A percentile compares a stretch with the other conserved stretches of the same genome.
These are phyloP conservation scores for Andrena chrysosceles DNA, from an alignment of 2,888 invertebrate genomes.

Conservation along the genomic window DNA sequence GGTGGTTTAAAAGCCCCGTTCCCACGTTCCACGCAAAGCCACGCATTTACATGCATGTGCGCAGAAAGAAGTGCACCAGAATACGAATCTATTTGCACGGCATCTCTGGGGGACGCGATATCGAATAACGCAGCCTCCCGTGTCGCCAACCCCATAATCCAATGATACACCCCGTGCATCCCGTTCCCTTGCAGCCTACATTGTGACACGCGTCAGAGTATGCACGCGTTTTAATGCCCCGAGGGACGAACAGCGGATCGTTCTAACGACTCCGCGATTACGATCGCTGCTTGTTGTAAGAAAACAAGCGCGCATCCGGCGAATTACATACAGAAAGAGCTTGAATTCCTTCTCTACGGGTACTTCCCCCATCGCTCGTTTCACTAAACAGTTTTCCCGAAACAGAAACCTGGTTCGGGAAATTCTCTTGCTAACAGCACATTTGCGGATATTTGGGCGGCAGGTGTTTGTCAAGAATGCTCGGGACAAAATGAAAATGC, in stretches of 20 bases:
- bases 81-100: constrained; percentile 42
- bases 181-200: constrained; percentile 1
- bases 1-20: not conserved
- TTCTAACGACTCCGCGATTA: constrained; percentile 7
- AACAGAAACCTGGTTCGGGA: too few species aligned
- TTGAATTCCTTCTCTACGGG: too few species aligned
- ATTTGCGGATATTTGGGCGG: too few species aligned
- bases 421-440: not conserved
- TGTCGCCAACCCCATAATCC: constrained; percentile 41
- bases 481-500: too few species aligned
- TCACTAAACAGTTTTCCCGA: too few species aligned
- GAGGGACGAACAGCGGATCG: constrained; percentile 38
- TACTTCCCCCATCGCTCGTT: too few species aligned
- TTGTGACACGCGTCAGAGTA: constrained; percentile 51
- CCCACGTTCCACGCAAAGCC: not conserved
- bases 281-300: not conserved
- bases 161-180: constrained; percentile 27
- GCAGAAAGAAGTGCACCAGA: constrained; percentile 36
- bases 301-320: not conserved
- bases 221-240: constrained; percentile 35
- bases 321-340: not conserved
- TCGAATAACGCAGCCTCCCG: constrained; percentile 41
- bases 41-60: constrained; percentile 39
- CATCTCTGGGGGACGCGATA: constrained; percentile 27
- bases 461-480: too few species aligned